Evolutionary conservation across 1,140 invertebrate species (phyloP).

Genomic region (Nephotettix cincticeps): DNA sequence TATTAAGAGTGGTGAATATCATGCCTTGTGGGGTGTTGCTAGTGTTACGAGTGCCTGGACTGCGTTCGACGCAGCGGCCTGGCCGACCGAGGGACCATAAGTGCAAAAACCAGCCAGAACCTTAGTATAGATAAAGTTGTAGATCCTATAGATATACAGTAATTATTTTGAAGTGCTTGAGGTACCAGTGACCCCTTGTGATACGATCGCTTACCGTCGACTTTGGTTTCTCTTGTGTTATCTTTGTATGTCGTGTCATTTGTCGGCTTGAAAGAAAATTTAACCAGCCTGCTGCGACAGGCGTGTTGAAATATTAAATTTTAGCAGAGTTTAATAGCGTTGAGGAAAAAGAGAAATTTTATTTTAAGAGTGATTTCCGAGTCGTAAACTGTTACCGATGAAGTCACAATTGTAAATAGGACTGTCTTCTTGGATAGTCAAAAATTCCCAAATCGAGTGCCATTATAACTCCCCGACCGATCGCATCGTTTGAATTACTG

Average conservation of each 20-base stretch:
- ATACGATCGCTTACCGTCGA: conserved; percentile 1
- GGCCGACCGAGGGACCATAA: background rate
- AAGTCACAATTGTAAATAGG: conserved; percentile 8
- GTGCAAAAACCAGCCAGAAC: background rate
- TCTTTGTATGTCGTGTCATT: conserved; percentile 10
- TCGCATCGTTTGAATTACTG: conserved; percentile 17
- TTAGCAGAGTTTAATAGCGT: conserved; percentile 9
- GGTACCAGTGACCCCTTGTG: background rate
- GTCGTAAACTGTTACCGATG: background rate
- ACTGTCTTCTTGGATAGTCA: background rate
- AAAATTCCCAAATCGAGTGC: conserved; percentile 13
- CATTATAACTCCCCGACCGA: background rate
- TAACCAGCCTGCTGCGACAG: background rate
- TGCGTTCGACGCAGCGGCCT: background rate
- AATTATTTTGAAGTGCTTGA: conserved; percentile 18
- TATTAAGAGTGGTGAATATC: too few relatives aligned
- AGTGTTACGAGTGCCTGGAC: background rate
- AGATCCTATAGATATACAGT: conserved; percentile 11
- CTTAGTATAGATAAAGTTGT: background rate
- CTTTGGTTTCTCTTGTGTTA: background rate
- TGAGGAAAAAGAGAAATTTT: background rate
- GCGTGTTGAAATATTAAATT: background rate
- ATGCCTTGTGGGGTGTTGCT: too few relatives aligned
- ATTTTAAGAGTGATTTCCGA: conserved; percentile 8
- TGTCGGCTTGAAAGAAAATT: background rate